These are phyloP conservation scores for Drosophila auraria DNA, from an alignment of 1,140 invertebrate species.

Conservation along the genomic window DNA sequence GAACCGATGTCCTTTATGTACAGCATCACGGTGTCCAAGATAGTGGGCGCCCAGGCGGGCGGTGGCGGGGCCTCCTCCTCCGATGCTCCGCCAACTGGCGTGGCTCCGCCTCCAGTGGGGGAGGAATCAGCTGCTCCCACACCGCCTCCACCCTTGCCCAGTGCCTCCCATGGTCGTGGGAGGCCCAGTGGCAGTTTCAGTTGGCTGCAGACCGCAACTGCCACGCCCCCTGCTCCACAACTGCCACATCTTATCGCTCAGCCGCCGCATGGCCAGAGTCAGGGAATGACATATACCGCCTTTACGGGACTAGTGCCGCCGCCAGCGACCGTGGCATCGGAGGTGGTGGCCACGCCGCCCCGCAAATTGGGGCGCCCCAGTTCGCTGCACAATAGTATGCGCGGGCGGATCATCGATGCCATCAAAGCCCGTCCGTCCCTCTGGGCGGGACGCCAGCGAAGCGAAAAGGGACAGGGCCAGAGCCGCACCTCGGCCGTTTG, in stretches of 20 bases:
- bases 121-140: constrained; percentile 5
- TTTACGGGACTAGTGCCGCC: constrained; percentile 80
- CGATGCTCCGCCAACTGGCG: constrained; percentile 16
- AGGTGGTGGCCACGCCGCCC: constrained; percentile 63
- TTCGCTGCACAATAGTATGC: constrained; percentile 83
- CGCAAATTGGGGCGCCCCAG: constrained; percentile 78
- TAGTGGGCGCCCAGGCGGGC: constrained; percentile 66
- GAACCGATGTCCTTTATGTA: constrained; percentile 84
- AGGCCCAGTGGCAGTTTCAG: constrained; percentile 80
- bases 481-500: constrained; percentile 80
- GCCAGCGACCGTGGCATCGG: constrained; percentile 63
- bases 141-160: constrained; percentile 44
- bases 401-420: constrained; percentile 79
- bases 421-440: constrained; percentile 75
- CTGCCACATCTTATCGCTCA: constrained; percentile 57
- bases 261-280: constrained; percentile 32
- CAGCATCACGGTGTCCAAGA: constrained; percentile 81
- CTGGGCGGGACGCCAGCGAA: constrained; percentile 77
- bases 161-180: constrained; percentile 66
- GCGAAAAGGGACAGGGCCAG: constrained; percentile 77
- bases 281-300: constrained; percentile 64
- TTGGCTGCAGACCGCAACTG: constrained; percentile 57
- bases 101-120: constrained; percentile 11
- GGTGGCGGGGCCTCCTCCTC: constrained; percentile 7
- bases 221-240: constrained; percentile 19